A percentile compares a stretch with the other conserved stretches of the same genome.
phyloP scores from a whole-genome alignment of 2,888 invertebrate species.

The Gari tellinella region DNA sequence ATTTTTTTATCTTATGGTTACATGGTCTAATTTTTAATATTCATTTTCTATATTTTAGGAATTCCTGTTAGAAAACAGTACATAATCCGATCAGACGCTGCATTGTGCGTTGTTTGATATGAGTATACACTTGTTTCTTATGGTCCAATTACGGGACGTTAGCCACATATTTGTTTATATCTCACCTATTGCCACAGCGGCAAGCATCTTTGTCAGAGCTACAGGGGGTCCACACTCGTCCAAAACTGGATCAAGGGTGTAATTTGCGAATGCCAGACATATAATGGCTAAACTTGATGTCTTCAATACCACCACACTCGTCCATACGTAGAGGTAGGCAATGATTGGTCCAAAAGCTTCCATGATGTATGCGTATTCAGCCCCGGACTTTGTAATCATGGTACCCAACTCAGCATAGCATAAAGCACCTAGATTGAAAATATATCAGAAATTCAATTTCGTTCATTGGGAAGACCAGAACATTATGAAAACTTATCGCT shows the following conservation, averaged over 20 bases:
- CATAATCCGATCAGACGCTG: too few species aligned
- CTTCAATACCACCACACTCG: slow-evolving; percentile 73
- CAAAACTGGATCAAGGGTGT: slow-evolving; percentile 77
- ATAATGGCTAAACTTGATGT: slow-evolving; percentile 85
- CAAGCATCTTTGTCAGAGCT: slow-evolving; percentile 69
- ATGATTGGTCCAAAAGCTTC: slow-evolving; percentile 85
- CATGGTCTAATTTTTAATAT: too few species aligned
- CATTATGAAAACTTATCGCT: too few species aligned
- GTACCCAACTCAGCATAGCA: slow-evolving; percentile 93
- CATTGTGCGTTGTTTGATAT: too few species aligned
- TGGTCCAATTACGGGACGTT: too few species aligned
- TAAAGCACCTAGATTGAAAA: slow-evolving; percentile 88
- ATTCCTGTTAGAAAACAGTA: too few species aligned
- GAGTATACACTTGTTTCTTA: too few species aligned
- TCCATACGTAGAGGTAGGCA: slow-evolving; percentile 87
- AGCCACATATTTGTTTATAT: too few species aligned
- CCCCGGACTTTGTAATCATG: slow-evolving; percentile 91
- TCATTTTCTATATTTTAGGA: too few species aligned
- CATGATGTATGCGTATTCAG: slow-evolving; percentile 90
- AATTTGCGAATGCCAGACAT: slow-evolving; percentile 84
- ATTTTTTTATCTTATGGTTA: too few species aligned
- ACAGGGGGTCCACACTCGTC: slow-evolving; percentile 74
- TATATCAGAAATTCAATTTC: too few species aligned
- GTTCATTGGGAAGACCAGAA: too few species aligned
- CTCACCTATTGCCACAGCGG: slow-evolving; percentile 72